phyloP scores from a whole-genome alignment of 1,140 invertebrate genomes.

The Teleogryllus occipitalis region DNA sequence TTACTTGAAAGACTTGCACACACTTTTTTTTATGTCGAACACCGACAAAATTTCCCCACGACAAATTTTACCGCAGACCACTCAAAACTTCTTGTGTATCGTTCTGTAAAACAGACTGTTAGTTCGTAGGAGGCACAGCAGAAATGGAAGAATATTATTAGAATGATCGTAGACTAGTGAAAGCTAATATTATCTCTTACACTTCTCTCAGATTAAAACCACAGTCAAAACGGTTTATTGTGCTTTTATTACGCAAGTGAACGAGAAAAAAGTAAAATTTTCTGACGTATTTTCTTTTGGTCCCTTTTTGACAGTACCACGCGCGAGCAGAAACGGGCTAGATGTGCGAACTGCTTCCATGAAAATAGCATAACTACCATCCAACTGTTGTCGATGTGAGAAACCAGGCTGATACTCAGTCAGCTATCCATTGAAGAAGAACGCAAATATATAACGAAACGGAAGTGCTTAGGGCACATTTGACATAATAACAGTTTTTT shows the following conservation, averaged over 20 bases:
- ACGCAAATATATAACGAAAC: too few species aligned
- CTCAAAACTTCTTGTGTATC: not conserved
- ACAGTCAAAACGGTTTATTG: not conserved
- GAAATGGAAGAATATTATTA: conserved; percentile 16
- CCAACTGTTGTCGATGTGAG: not conserved
- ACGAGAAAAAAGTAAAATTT: not conserved
- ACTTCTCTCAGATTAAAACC: not conserved
- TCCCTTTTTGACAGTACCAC: not conserved
- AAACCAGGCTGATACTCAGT: not conserved
- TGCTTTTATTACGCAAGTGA: not conserved
- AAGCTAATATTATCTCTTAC: not conserved
- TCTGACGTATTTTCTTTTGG: not conserved
- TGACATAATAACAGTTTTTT: too few species aligned
- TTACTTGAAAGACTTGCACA: not conserved
- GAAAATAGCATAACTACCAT: not conserved
- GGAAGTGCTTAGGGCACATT: too few species aligned
- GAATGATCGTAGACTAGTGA: conserved; percentile 12
- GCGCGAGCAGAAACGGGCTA: not conserved
- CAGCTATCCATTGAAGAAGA: not conserved
- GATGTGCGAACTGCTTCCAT: not conserved
- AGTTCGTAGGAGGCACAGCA: conserved; percentile 14
- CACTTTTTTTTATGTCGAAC: not conserved
- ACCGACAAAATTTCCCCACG: too few species aligned
- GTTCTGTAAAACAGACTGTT: not conserved
- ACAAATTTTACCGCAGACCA: not conserved